Evolutionary conservation across 1,140 invertebrate species (phyloP).

Genomic region (Cardiocondyla obscurior): DNA sequence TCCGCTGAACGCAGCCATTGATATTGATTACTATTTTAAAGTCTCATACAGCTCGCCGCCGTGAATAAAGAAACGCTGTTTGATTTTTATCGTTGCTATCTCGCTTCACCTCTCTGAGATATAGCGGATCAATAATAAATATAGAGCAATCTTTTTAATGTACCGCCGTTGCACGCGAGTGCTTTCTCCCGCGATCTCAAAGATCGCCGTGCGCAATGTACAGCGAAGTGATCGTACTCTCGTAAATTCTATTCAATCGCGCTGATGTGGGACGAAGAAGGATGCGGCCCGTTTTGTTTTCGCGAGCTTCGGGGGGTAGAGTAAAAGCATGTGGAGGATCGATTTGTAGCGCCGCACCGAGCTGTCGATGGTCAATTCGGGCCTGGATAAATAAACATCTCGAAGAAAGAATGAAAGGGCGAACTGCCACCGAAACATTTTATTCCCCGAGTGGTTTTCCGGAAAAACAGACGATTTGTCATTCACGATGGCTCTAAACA

Average conservation of each 20-base stretch:
- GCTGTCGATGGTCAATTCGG: slow-evolving; percentile 53
- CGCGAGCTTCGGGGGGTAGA: slow-evolving; percentile 24
- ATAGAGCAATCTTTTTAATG: slow-evolving; percentile 57
- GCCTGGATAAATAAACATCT: slow-evolving; percentile 55
- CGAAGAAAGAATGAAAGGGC: slow-evolving; percentile 3
- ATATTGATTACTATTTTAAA: background rate
- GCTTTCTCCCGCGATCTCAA: slow-evolving; percentile 20
- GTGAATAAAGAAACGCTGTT: background rate
- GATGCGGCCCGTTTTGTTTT: slow-evolving; percentile 50
- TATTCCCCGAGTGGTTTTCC: slow-evolving; percentile 24
- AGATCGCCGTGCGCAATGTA: slow-evolving; percentile 24
- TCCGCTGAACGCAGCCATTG: too few relatives aligned
- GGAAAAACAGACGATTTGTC: background rate
- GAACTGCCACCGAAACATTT: slow-evolving; percentile 1
- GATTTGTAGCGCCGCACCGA: slow-evolving; percentile 34
- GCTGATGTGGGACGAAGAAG: slow-evolving; percentile 40
- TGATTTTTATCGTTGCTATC: slow-evolving; percentile 27
- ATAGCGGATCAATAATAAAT: slow-evolving; percentile 52
- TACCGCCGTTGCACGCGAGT: slow-evolving; percentile 8
- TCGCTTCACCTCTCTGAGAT: background rate
- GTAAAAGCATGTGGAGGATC: slow-evolving; percentile 52
- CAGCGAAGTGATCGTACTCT: slow-evolving; percentile 36
- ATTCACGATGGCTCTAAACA: background rate
- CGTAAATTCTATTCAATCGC: slow-evolving; percentile 55
- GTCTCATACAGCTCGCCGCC: background rate